Evolutionary conservation across 2,888 invertebrate species (phyloP).

Genomic region (Eristalis pertinax): DNA sequence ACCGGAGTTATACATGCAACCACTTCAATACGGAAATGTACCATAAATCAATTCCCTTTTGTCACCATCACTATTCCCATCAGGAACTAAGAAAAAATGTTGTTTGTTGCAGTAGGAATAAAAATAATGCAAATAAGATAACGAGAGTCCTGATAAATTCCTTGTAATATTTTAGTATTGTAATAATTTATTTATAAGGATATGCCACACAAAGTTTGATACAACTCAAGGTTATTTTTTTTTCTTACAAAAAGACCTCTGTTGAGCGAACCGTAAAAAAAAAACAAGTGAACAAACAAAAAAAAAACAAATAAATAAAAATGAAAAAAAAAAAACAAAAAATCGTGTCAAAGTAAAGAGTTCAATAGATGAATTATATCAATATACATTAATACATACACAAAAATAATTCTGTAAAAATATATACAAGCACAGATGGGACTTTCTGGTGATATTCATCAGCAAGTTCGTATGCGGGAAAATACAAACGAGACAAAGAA

Average conservation of each 20-base stretch:
- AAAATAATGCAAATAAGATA: conserved; percentile 14
- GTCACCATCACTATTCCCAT: conserved; percentile 43
- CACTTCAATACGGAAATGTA: conserved; percentile 51
- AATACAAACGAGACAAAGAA: conserved; percentile 57
- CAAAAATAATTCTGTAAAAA: conserved; percentile 62
- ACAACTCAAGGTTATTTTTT: conserved; percentile 50
- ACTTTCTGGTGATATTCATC: conserved; percentile 74
- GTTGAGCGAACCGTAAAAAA: not conserved
- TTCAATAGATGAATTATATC: conserved; percentile 66
- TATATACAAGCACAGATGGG: conserved; percentile 52
- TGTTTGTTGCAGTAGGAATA: conserved; percentile 45
- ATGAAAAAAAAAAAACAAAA: conserved; percentile 38
- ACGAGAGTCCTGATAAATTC: conserved; percentile 58
- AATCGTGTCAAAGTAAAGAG: conserved; percentile 60
- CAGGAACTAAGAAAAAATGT: conserved; percentile 36
- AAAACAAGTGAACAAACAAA: conserved; percentile 3
- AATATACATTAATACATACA: conserved; percentile 49
- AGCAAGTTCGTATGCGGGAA: conserved; percentile 57
- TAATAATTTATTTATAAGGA: conserved; percentile 72
- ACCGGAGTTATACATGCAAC: conserved; percentile 56
- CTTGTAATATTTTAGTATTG: conserved; percentile 69
- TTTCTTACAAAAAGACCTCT: conserved; percentile 12
- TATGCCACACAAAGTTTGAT: conserved; percentile 40
- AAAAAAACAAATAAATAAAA: conserved; percentile 31
- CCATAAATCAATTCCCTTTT: conserved; percentile 51